Percentiles rank a stretch among this genome's conserved stretches.
Conservation (phyloP, 2,888 invertebrate species). For the Pristionchus fissidentatus region DNA sequence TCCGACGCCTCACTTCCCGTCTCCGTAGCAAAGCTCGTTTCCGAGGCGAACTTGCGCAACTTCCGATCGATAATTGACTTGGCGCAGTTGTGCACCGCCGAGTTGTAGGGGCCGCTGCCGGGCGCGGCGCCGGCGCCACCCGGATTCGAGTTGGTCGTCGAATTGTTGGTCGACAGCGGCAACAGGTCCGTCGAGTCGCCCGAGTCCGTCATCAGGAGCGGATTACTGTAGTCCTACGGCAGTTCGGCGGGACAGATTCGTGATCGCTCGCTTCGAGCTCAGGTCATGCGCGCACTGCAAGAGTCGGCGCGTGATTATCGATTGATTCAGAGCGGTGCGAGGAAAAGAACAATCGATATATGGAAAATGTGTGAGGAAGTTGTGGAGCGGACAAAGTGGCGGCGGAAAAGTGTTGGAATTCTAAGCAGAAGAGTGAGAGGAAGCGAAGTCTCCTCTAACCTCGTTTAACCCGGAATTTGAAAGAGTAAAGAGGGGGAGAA, state of each 20-base stretch:
- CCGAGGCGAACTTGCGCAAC: conserved; percentile 71
- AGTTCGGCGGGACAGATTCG: neutral
- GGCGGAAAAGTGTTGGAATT: neutral
- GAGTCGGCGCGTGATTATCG: conserved; percentile 15
- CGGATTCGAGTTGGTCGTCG: conserved; percentile 58
- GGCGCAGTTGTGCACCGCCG: conserved; percentile 62
- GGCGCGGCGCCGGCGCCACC: neutral
- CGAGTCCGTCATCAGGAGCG: conserved; percentile 61
- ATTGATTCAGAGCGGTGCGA: neutral
- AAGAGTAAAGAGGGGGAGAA: conserved; percentile 11
- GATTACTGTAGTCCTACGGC: conserved; percentile 16
- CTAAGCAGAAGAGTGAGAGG: neutral
- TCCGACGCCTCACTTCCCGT: conserved; percentile 61
- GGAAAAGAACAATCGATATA: neutral
- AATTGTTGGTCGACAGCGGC: conserved; percentile 50
- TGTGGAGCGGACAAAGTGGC: neutral
- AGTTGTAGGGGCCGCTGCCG: conserved; percentile 54
- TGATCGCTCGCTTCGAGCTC: neutral
- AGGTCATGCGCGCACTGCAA: conserved; percentile 8
- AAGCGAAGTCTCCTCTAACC: conserved; percentile 1
- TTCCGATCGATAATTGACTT: conserved; percentile 68
- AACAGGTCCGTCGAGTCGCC: conserved; percentile 56
- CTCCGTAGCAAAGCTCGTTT: conserved; percentile 69
- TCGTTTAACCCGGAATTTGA: conserved; percentile 27
- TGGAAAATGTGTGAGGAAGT: neutral